Evolutionary conservation across 2,888 invertebrate species (phyloP), one percentile per base, ranked within the genome.

Genomic region (Synergus laeviventris): DNA sequence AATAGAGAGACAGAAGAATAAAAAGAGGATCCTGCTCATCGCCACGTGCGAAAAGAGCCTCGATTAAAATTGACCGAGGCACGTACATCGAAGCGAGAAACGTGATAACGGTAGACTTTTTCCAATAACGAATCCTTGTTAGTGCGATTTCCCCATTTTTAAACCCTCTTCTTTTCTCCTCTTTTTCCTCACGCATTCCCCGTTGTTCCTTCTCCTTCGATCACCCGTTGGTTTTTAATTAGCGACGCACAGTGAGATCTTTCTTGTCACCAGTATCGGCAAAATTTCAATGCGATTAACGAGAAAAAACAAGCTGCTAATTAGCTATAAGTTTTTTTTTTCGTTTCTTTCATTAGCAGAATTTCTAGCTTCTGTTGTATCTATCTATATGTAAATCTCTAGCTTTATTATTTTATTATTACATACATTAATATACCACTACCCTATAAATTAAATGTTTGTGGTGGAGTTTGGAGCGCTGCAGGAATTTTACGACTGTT

Each of bases 61-160:
- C 70, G 70, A 70, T 70, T 70, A 70, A 70, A 70, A 70, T 18
- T 70, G 45, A 70, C 49, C 70, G 49, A 70, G n/a, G 70, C 70
- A 70, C 45, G 70, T 70, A 70, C 49, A 49, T 14, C 31, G 16
- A 31, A 45, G 80, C 60, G 56, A 59, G 77, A 82, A 75, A 78
- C 77, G 79, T 78, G 85, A 86, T 86, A 85, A 85, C 83, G 82
- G 83, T 82, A 80, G 80, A 84, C 74, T 70, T 79, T 79, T 81
- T 80, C 79, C 75, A 81, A 79, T 76, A 75, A 81, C 82, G 84
- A 81, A 85, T 84, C 78, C 81, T 82, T 81, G 83, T 85, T 85
- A 86, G 82, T 80, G 77, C 82, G 81, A 83, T 85, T 84, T 79
- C 76, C 73, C 77, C 81, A 76, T 79, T 82, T 84, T 82, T 79